phyloP scores from a whole-genome alignment of 2,113 vertebrate genomes.

The Rafetus swinhoei region DNA sequence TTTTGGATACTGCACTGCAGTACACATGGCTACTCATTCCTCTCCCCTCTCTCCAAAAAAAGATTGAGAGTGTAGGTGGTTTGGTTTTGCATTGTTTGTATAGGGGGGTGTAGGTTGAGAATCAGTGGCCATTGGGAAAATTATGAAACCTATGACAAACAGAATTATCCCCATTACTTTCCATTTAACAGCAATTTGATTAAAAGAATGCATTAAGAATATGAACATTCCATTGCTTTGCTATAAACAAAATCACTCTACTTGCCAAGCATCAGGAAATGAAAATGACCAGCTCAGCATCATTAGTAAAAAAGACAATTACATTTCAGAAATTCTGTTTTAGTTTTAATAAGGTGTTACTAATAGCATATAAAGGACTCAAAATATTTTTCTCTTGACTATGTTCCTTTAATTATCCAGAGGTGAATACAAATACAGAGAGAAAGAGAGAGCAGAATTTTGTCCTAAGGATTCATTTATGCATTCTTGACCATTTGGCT shows the following conservation, averaged over 20 bases:
- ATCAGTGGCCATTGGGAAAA: background rate
- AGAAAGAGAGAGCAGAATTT: slow-evolving; percentile 8
- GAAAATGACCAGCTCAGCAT: background rate
- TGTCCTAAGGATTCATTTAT: slow-evolving; percentile 15
- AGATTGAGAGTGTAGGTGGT: background rate
- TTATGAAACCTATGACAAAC: background rate
- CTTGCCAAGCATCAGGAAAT: slow-evolving; percentile 9
- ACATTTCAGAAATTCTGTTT: slow-evolving; percentile 49
- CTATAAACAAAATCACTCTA: background rate
- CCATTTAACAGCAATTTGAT: background rate
- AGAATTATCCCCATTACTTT: slow-evolving; percentile 9
- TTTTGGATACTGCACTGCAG: fast-evolving
- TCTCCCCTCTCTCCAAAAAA: background rate
- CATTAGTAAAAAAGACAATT: slow-evolving; percentile 35
- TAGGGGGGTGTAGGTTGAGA: background rate
- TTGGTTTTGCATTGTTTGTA: background rate
- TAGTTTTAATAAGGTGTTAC: slow-evolving; percentile 50
- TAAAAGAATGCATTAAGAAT: background rate
- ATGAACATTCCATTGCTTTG: background rate
- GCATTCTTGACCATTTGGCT: background rate
- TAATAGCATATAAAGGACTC: slow-evolving; percentile 4
- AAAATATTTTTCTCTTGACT: slow-evolving; percentile 43
- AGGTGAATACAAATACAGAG: fast-evolving
- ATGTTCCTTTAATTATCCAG: slow-evolving; percentile 18
- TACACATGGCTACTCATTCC: background rate